phyloP scores from a whole-genome alignment of 2,113 vertebrate species.

The Excalfactoria chinensis region DNA sequence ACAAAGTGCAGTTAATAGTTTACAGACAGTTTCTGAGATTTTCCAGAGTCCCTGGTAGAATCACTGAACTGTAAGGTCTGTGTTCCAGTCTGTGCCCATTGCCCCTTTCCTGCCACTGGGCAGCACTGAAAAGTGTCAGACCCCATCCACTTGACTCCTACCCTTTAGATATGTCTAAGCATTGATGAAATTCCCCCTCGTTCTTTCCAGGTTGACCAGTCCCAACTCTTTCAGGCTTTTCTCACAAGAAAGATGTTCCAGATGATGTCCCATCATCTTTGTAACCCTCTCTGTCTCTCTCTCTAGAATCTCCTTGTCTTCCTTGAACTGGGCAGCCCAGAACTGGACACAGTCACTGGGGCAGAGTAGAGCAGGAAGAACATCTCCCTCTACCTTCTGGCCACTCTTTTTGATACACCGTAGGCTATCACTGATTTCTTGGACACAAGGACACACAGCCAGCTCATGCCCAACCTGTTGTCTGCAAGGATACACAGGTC shows the following conservation, averaged over 20 bases:
- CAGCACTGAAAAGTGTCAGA: background rate
- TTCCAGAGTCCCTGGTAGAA: background rate
- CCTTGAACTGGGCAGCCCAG: background rate
- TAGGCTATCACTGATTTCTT: background rate
- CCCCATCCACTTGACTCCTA: background rate
- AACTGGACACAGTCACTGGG: background rate
- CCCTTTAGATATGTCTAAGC: background rate
- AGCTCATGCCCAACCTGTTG: background rate
- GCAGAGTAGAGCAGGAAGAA: background rate
- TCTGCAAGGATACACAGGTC: background rate
- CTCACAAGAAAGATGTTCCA: background rate
- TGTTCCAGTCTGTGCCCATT: background rate
- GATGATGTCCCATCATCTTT: background rate
- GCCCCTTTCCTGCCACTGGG: background rate
- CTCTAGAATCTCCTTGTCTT: background rate
- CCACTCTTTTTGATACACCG: background rate
- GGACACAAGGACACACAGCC: background rate
- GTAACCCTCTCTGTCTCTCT: background rate
- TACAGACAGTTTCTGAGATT: background rate
- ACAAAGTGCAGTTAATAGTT: background rate
- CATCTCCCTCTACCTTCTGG: background rate
- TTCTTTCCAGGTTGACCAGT: background rate
- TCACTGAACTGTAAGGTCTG: background rate
- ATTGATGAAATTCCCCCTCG: background rate
- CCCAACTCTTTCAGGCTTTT: background rate